Evolutionary conservation across 2,888 invertebrate species (phyloP).

Genomic region (Nycteola revayana): DNA sequence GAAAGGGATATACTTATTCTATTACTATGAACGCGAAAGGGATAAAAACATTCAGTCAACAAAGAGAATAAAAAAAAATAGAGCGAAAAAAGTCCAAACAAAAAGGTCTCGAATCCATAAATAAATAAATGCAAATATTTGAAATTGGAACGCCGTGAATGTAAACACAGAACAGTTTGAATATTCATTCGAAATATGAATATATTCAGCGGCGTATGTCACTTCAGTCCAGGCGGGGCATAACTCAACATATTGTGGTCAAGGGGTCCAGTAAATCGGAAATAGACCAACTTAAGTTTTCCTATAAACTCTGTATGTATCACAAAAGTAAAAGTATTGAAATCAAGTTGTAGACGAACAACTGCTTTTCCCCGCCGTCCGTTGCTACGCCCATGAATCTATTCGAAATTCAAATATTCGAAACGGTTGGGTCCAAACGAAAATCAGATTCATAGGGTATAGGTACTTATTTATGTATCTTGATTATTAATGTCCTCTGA

Average conservation of each 20-base stretch:
- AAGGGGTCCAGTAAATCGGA: no score
- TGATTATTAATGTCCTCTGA: no score
- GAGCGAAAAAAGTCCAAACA: constrained; percentile 54
- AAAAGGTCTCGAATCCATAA: constrained; percentile 63
- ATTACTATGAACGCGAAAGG: constrained; percentile 10
- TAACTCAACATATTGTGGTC: no score
- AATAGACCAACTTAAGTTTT: no score
- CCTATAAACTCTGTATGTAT: no score
- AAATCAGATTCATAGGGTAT: constrained; percentile 71
- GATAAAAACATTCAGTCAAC: constrained; percentile 3
- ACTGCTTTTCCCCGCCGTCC: no score
- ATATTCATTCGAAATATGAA: constrained; percentile 80
- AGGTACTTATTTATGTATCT: constrained; percentile 10
- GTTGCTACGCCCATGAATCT: no score
- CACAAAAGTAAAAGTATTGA: no score
- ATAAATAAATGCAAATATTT: constrained; percentile 81
- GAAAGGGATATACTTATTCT: constrained; percentile 16
- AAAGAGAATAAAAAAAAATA: constrained; percentile 23
- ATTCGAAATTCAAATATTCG: constrained; percentile 62
- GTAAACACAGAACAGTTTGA: constrained; percentile 77
- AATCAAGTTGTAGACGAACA: no score
- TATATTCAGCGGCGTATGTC: no score
- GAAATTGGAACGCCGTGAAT: constrained; percentile 79
- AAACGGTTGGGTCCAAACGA: constrained; percentile 47
- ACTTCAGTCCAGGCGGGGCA: no score